These are phyloP conservation scores for Lagopus leucura DNA, from an alignment of 2,113 vertebrate genomes.

Conservation along the genomic window DNA sequence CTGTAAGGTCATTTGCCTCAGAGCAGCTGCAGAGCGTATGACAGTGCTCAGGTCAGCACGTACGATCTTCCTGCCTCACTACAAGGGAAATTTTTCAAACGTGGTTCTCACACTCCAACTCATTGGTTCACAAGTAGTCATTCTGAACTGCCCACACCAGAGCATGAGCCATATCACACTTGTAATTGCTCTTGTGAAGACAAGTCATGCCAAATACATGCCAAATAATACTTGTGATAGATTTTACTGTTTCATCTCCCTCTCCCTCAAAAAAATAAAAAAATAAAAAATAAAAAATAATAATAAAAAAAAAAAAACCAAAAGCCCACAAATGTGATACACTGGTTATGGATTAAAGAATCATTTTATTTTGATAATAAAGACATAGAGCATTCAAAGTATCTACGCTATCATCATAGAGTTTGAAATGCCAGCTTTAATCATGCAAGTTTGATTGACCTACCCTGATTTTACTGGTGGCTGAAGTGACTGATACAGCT, in stretches of 20 bases:
- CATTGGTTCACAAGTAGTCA: neutral
- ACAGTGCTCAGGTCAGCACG: constrained; percentile 58
- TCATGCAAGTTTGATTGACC: neutral
- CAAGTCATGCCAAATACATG: neutral
- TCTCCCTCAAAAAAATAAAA: too few species aligned
- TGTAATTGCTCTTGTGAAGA: neutral
- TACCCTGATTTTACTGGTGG: neutral
- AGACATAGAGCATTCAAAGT: neutral
- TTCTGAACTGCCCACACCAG: neutral
- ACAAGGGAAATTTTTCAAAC: constrained; percentile 46
- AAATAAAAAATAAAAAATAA: too few species aligned
- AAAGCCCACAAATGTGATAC: neutral
- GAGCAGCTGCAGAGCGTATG: constrained; percentile 41
- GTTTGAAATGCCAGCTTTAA: neutral
- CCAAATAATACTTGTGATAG: neutral
- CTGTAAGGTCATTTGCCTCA: constrained; percentile 31
- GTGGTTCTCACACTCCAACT: constrained; percentile 65
- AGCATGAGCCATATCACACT: neutral
- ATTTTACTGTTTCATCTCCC: neutral
- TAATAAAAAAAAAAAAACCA: neutral
- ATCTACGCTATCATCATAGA: neutral
- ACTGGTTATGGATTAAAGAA: neutral
- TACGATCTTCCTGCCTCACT: constrained; percentile 15
- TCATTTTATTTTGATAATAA: neutral
- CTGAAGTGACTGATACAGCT: neutral